Percentiles rank a stretch among this genome's conserved stretches.
phyloP scores from a whole-genome alignment of 2,888 invertebrate species.

The Synergus itoensis region DNA sequence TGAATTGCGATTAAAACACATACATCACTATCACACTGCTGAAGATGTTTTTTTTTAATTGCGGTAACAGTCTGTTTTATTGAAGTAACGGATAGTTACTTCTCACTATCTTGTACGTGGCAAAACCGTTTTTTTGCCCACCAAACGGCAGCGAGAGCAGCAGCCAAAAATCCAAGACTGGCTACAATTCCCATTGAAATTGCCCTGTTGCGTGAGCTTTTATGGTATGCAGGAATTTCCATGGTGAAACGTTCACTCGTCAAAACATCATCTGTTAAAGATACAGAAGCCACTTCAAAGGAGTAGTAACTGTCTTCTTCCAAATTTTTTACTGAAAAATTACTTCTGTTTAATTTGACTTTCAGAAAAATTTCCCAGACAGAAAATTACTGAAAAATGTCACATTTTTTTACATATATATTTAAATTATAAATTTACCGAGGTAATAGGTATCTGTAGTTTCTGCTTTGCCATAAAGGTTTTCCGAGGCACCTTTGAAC shows the following conservation, averaged over 20 bases:
- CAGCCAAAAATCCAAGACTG: slow-evolving; percentile 84
- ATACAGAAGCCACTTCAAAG: slow-evolving; percentile 86
- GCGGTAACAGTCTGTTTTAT: slow-evolving; percentile 14
- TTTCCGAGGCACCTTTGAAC: slow-evolving; percentile 83
- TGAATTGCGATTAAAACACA: neutral
- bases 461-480: slow-evolving; percentile 83
- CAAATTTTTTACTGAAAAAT: slow-evolving; percentile 82
- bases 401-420: too few relatives aligned
- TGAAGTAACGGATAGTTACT: slow-evolving; percentile 54
- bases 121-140: slow-evolving; percentile 79
- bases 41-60: neutral
- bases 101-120: slow-evolving; percentile 62
- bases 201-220: slow-evolving; percentile 81
- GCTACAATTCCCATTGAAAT: slow-evolving; percentile 86
- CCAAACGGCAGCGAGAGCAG: slow-evolving; percentile 83
- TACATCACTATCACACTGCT: neutral
- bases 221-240: slow-evolving; percentile 84
- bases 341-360: too few relatives aligned
- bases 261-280: slow-evolving; percentile 82
- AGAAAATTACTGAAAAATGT: too few relatives aligned
- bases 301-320: slow-evolving; percentile 87
- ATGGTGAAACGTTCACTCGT: slow-evolving; percentile 83
- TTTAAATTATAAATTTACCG: slow-evolving; percentile 68
- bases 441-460: slow-evolving; percentile 85
- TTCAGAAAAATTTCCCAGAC: too few relatives aligned